Percentiles rank a stretch among this genome's conserved stretches.
Conservation (phyloP, 2,797 vertebrate species). For the Sebastes taczanowskii region DNA sequence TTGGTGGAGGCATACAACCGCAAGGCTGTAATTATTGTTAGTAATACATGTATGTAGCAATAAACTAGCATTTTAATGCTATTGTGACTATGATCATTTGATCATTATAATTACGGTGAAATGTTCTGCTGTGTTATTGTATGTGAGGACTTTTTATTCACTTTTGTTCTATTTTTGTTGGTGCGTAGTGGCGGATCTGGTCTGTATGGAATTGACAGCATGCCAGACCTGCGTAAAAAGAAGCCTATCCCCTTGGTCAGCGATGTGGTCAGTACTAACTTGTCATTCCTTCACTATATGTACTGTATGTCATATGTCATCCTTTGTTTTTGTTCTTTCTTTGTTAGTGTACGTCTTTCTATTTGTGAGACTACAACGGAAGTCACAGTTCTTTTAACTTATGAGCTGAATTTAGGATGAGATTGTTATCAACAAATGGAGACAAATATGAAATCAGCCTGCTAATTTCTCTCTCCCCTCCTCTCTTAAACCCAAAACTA, state of each 20-base stretch:
- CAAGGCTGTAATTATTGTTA: neutral
- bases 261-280: slow-evolving; percentile 90
- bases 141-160: neutral
- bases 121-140: neutral
- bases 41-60: neutral
- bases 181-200: slow-evolving; percentile 87
- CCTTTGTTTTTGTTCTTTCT: slow-evolving; percentile 28
- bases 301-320: slow-evolving; percentile 11
- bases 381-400: slow-evolving; percentile 15
- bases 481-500: slow-evolving; percentile 80
- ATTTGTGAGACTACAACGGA: slow-evolving; percentile 17
- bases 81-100: neutral
- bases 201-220: slow-evolving; percentile 98
- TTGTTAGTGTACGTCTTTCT: slow-evolving; percentile 33
- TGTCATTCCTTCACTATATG: neutral
- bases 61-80: neutral
- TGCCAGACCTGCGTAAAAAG: slow-evolving; percentile 97
- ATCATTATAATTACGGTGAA: neutral
- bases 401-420: slow-evolving; percentile 41
- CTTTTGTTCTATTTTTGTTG: slow-evolving; percentile 4
- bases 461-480: slow-evolving; percentile 80
- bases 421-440: slow-evolving; percentile 56
- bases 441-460: slow-evolving; percentile 60
- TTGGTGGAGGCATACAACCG: too few species aligned
- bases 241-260: slow-evolving; percentile 96